phyloP scores from a whole-genome alignment of 2,888 invertebrate genomes.

The Pristionchus entomophagus region DNA sequence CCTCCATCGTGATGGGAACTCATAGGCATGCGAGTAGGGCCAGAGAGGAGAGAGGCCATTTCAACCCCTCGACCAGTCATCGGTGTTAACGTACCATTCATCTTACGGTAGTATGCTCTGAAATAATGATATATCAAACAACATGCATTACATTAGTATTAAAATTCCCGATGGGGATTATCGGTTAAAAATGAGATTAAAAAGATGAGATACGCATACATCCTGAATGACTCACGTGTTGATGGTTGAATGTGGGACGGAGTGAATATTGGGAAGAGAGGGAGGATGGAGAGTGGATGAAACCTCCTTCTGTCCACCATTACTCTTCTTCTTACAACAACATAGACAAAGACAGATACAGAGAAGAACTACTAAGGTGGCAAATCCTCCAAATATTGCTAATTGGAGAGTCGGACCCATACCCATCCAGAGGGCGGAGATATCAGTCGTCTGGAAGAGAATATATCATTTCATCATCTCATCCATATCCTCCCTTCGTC shows the following conservation, averaged over 20 bases:
- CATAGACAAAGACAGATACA: slow-evolving; percentile 70
- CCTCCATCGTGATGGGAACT: neutral
- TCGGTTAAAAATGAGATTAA: neutral
- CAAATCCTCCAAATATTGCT: slow-evolving; percentile 65
- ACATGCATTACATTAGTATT: neutral
- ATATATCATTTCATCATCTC: neutral
- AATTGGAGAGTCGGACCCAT: slow-evolving; percentile 68
- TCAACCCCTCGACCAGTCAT: slow-evolving; percentile 72
- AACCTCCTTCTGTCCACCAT: slow-evolving; percentile 52
- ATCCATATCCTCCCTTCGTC: neutral
- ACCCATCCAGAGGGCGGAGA: slow-evolving; percentile 64
- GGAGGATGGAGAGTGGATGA: slow-evolving; percentile 7
- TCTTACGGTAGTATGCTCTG: slow-evolving; percentile 82
- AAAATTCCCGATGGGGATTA: too few relatives aligned
- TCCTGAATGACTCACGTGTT: slow-evolving; percentile 45
- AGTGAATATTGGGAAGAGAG: slow-evolving; percentile 48
- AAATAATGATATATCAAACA: too few relatives aligned
- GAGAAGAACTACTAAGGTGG: slow-evolving; percentile 64
- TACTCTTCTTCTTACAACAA: slow-evolving; percentile 66
- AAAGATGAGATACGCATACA: neutral
- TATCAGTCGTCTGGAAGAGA: slow-evolving; percentile 24
- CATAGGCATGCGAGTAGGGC: slow-evolving; percentile 80
- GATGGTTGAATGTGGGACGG: slow-evolving; percentile 55
- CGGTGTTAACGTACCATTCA: slow-evolving; percentile 82
- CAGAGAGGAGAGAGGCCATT: slow-evolving; percentile 66